Base-by-base conservation (phyloP, 2,888 invertebrate genomes). In the Pyralis farinalis region DNA sequence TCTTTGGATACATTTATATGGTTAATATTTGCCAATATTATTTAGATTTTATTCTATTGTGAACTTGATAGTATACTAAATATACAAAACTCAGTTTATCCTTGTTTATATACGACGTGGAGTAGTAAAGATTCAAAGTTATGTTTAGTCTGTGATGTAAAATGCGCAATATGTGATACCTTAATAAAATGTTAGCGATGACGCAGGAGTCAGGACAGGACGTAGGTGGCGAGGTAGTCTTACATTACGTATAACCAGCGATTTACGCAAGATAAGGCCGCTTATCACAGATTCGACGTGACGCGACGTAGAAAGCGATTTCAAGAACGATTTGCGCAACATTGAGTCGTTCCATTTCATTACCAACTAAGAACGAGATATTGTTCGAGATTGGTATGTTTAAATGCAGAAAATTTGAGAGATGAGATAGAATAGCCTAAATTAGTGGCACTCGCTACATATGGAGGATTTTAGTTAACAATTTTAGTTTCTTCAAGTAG, bases 301-400 rank as follows among this genome's bases (percentile, higher is more conserved):
- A 73, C 76, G 76, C 69, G 65, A 60, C 66, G 79, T 80, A 76
- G 79, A 81, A 79, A 83, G 77, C 78, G 73, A 78, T 76, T 78
- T 77, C 76, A 80, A 77, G 76, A 80, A 73, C 73, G 55, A 63
- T 73, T 79, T 79, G 71, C 73, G 77, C 68, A 82, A 82, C 63
- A 49, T 53, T 55, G 55, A 63, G 60, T 60, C 65, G 60, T 71
- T 76, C 55, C 68, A 66, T 70, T 72, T 71, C 62, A 75, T 70
- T 73, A 69, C 64, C 48, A 58, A 63, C 37, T 11, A 25, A 38
- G 32, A 33, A 22, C 32, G 31, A 38, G 32, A 38, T 38, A 11
- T 31, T 32, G 16, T 32, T 27, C 22, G 31, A 11, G 21, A 31
- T 37, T 21, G 22, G 21, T 25, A 32, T 38, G 34, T 3, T 27